Percentiles rank a stretch among this genome's conserved stretches.
phyloP scores from a whole-genome alignment of 2,888 invertebrate genomes.

The Thumatha senex region DNA sequence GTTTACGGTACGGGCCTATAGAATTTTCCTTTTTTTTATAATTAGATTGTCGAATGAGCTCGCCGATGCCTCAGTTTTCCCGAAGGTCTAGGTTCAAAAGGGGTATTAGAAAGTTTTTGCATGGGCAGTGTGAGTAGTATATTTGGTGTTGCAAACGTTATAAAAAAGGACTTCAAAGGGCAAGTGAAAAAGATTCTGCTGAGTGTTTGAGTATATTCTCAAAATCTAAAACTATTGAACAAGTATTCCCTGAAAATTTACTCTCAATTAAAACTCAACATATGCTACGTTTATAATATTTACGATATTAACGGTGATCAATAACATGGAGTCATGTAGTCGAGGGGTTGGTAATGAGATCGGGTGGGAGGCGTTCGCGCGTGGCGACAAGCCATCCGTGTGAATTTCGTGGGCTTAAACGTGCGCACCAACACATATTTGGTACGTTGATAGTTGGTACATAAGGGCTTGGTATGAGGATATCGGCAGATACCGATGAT shows the following conservation, averaged over 20 bases:
- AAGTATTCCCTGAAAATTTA: constrained; percentile 12
- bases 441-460: constrained; percentile 2
- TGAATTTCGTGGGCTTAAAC: constrained; percentile 64
- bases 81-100: no score
- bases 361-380: constrained; percentile 70
- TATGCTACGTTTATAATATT: constrained; percentile 45
- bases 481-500: constrained; percentile 28
- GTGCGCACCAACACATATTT: constrained; percentile 45
- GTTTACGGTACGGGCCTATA: no score
- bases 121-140: no score
- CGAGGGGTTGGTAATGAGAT: constrained; percentile 67
- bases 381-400: constrained; percentile 69
- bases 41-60: no score
- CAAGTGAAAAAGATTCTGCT: no score
- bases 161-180: no score
- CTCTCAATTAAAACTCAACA: constrained; percentile 33
- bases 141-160: no score
- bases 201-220: not conserved
- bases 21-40: no score
- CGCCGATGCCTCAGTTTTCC: no score
- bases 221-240: constrained; percentile 2
- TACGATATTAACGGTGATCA: constrained; percentile 62
- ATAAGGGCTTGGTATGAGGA: constrained; percentile 25
- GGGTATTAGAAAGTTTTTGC: no score
- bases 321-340: constrained; percentile 50